Base-by-base conservation (phyloP, 2,113 vertebrate species). In the Isichthys henryi region DNA sequence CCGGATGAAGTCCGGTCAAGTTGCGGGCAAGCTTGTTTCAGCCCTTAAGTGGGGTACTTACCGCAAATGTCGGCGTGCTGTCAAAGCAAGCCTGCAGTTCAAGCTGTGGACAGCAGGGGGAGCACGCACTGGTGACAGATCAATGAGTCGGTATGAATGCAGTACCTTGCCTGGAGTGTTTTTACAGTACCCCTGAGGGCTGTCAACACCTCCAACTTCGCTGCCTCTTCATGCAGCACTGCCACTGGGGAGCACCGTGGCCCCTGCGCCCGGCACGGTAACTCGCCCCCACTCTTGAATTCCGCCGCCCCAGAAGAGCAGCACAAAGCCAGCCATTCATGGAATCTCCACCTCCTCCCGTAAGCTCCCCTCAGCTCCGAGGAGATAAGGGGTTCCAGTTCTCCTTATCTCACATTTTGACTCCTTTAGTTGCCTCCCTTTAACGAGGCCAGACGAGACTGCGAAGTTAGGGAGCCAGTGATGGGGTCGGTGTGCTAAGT, bases 31-130 rank as follows among this genome's bases (percentile, higher is more conserved):
- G 74, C 31, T 43, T 10, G 74, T 43, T 80, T 80, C 35, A 66
- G 86, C 84, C 39, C 39, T 82, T n/a, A 70, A 83, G 70, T 91
- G 23, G 45, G n/a, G 89, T 91, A 91, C 53, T 88, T 86, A 50
- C 1, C 48, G 46, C 10, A 9, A 48, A 77, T 77, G 66, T 45
- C 46, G 82, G 43, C 43, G 1, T 15, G 66, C 66, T 48, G 82
- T 46, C 7, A 84, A 88, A 77, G 11, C 66, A 10, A 13, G 15
- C 87, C 46, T 48, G 62, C 58, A 23, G 46, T 70, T 82, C 39
- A 43, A 19, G 43, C n/a, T 13, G 19, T 80, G 49, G 27, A 17
- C 88, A 89, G 88, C 88, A 91, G 88, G 88, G 88, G 90, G 84
- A 31, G 56, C 88, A 88, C 19, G 23, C 19, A 11, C 43, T n/a